Percentiles rank a stretch among this genome's conserved stretches.
Conservation (phyloP, 1,140 invertebrate genomes). For the Conopomorpha cramerella region DNA sequence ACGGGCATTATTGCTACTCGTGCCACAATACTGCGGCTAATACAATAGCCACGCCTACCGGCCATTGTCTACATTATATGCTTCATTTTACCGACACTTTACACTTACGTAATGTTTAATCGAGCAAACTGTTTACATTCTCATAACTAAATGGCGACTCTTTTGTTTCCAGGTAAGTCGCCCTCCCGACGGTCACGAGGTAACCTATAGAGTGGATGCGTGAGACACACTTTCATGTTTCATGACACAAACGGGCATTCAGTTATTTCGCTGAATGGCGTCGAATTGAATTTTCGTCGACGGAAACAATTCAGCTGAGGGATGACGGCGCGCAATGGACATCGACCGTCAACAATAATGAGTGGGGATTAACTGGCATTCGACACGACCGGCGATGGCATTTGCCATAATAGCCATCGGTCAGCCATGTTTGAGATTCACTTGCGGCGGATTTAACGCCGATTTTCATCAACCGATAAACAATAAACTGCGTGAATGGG, state of each 20-base stretch:
- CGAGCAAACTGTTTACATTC: too few relatives aligned
- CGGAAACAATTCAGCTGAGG: not conserved
- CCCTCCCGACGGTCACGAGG: too few relatives aligned
- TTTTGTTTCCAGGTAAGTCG: too few relatives aligned
- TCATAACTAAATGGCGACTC: too few relatives aligned
- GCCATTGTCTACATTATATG: not conserved
- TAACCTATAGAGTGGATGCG: too few relatives aligned
- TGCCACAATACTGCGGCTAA: constrained; percentile 30
- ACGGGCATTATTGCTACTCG: constrained; percentile 34
- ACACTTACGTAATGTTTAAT: too few relatives aligned
- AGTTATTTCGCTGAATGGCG: too few relatives aligned
- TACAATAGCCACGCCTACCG: constrained; percentile 23
- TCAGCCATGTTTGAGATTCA: constrained; percentile 17
- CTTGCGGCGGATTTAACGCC: constrained; percentile 15
- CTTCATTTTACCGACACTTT: too few relatives aligned
- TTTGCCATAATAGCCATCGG: constrained; percentile 10
- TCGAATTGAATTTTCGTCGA: too few relatives aligned
- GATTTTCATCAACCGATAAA: constrained; percentile 14
- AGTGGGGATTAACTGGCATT: constrained; percentile 4
- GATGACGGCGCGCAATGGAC: not conserved
- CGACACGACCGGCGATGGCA: constrained; percentile 3
- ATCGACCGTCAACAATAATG: not conserved
- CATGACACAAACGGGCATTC: too few relatives aligned
- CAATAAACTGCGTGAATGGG: too few relatives aligned
- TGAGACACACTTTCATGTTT: too few relatives aligned